A percentile compares a stretch with the other conserved stretches of the same genome.
Evolutionary conservation across 2,113 vertebrate species (phyloP).

Genomic region (Eurypyga helias): DNA sequence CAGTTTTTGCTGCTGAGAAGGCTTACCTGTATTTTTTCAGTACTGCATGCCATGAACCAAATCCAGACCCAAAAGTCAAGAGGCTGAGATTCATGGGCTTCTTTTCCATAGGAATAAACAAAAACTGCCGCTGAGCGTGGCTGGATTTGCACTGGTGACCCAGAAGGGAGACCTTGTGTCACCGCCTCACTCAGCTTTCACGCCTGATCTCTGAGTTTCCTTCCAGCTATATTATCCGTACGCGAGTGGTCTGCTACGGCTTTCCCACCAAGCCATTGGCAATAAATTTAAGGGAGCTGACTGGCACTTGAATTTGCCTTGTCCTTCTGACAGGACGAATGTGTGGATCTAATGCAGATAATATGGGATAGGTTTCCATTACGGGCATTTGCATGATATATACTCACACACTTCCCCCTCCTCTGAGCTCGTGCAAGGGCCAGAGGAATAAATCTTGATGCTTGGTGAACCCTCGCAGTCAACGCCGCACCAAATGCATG

Average conservation of each 20-base stretch:
- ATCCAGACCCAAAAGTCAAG: neutral
- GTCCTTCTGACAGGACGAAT: neutral
- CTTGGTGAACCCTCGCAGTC: neutral
- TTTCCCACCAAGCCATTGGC: neutral
- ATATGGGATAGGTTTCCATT: neutral
- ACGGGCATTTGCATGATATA: constrained; percentile 6
- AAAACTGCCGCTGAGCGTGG: accelerated
- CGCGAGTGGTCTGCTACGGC: neutral
- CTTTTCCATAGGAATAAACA: neutral
- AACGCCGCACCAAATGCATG: neutral
- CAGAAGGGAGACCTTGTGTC: neutral
- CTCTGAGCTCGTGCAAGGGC: neutral
- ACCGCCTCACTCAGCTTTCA: accelerated
- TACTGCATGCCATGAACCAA: neutral
- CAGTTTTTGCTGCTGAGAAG: neutral
- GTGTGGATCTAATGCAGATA: constrained; percentile 2
- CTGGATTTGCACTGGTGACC: neutral
- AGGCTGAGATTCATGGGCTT: neutral
- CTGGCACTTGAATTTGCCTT: neutral
- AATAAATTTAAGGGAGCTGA: neutral
- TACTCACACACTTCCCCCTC: neutral
- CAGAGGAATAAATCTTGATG: constrained; percentile 24
- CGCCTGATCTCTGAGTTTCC: neutral
- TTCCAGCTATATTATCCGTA: neutral
- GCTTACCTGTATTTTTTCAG: neutral